A percentile compares a stretch with the other conserved stretches of the same genome.
Evolutionary conservation across 2,888 invertebrate species (phyloP).

Genomic region (Cenopis cana): DNA sequence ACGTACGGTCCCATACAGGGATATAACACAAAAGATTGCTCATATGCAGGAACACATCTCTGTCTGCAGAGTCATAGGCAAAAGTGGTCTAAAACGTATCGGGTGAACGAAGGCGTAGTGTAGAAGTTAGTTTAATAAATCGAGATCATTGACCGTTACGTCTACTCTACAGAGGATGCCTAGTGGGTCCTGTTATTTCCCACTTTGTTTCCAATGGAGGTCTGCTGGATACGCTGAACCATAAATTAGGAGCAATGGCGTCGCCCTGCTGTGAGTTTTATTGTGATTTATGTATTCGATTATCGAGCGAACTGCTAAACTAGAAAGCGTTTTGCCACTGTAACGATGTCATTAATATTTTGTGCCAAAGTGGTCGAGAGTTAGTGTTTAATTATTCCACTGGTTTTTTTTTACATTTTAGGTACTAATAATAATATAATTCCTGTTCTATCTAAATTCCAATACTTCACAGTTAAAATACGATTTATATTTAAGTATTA

Average conservation of each 20-base stretch:
- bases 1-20: too few relatives aligned
- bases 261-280: constrained; percentile 69
- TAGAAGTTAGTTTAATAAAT: constrained; percentile 15
- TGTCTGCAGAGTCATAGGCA: too few relatives aligned
- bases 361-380: constrained; percentile 49
- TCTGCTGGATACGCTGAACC: constrained; percentile 52
- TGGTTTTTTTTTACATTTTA: neutral
- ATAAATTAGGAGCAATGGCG: constrained; percentile 69
- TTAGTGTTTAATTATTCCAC: constrained; percentile 44
- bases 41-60: too few relatives aligned
- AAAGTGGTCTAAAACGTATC: neutral
- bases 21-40: too few relatives aligned
- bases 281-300: constrained; percentile 75
- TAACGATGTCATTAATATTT: constrained; percentile 70
- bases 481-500: too few relatives aligned
- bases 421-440: neutral
- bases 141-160: neutral
- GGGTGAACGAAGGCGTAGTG: neutral
- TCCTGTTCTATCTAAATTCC: neutral
- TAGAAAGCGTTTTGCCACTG: constrained; percentile 62
- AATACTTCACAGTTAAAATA: too few relatives aligned
- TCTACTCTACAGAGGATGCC: constrained; percentile 3
- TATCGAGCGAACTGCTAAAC: constrained; percentile 71
- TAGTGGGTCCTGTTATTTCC: constrained; percentile 32
- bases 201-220: constrained; percentile 44